phyloP scores from a whole-genome alignment of 2,113 vertebrate species.

The Nycticryphes semicollaris region DNA sequence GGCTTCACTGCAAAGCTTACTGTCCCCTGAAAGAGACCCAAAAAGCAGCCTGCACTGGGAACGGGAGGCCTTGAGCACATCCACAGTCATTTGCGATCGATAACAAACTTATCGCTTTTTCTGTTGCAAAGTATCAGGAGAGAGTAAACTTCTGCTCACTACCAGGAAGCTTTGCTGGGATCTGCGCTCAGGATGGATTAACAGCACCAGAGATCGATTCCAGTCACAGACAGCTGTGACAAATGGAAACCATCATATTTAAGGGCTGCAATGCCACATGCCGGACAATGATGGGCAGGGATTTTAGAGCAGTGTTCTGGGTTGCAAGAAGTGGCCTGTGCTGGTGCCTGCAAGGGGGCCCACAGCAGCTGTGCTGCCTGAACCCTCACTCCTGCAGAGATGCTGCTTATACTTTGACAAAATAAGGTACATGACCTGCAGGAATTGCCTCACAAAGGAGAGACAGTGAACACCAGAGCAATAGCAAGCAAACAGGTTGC shows the following conservation, averaged over 20 bases:
- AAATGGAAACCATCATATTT: background rate
- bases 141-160: background rate
- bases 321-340: accelerated
- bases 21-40: background rate
- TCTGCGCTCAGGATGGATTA: background rate
- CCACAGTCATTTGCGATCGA: background rate
- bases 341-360: background rate
- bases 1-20: background rate
- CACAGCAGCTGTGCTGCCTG: background rate
- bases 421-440: background rate
- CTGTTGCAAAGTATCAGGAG: background rate
- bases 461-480: background rate
- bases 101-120: background rate
- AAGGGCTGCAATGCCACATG: background rate
- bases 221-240: background rate
- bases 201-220: background rate
- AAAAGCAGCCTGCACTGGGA: background rate
- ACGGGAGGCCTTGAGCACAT: background rate
- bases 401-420: background rate
- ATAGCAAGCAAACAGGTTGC: background rate
- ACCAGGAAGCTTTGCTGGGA: background rate
- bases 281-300: background rate
- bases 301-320: background rate
- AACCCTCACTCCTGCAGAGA: background rate
- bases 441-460: background rate